Evolutionary conservation across 30 jellyfish, hydroid and myxozoan species (phyloP), one percentile per base, ranked within the genome.

Genomic region (Pelagia noctiluca): DNA sequence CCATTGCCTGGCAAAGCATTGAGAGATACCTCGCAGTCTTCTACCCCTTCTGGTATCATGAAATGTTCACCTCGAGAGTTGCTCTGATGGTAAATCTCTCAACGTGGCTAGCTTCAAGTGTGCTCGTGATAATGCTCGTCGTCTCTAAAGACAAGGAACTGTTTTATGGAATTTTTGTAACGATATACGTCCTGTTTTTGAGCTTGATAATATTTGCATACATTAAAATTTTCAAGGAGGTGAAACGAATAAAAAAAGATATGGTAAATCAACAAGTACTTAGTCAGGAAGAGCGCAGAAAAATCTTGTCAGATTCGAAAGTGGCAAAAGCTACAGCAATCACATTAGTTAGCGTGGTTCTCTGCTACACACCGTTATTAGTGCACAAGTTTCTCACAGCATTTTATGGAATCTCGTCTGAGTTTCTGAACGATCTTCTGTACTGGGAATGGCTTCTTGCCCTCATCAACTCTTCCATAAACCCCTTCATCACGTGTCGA

Each of bases 31-130:
- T 82, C 31, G 92, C 92, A 22, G 74, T 82, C 0, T 82, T 82
- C 75, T 67, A 1, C 50, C 92, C 92, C 12, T 82, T 60, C 33
- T 82, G 92, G 92, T 82, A 82, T 38, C 92, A 82, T 47, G 82
- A 69, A 25, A 64, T 68, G 28, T 22, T 82, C 16, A 82, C 92
- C 0, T 23, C 62, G 1, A 53, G 37, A 25, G 28, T 29, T 10
- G 31, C 63, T 62, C 4, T 52, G 21, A 23, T 82, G 1, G 92
- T 79, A 1, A 35, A 52, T 68, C 57, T 37, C 24, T 12, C 24
- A 12, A 69, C 86, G 21, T 82, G 92, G 92, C 35, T 82, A 33
- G 42, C 30, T 1, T 50, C 92, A 8, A 5, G 26, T 5, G 33
- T 54, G 19, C 25, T 70, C 46, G 86, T 70, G 26, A 52, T 73